phyloP scores from a whole-genome alignment of 2,888 invertebrate species.

The Caenorhabditis angaria region DNA sequence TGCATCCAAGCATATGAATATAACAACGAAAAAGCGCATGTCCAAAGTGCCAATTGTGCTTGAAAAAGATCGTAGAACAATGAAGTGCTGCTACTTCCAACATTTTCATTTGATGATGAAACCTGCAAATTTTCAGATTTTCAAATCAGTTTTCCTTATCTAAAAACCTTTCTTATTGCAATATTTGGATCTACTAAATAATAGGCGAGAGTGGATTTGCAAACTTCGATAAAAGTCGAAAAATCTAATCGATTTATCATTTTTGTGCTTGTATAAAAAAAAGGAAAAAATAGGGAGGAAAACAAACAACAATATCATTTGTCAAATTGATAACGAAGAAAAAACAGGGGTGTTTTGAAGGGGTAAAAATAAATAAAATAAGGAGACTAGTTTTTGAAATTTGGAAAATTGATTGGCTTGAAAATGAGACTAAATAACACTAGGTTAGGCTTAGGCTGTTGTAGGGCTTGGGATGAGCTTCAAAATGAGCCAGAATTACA shows the following conservation, averaged over 20 bases:
- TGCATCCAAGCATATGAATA: constrained; percentile 71
- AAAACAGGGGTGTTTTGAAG: no score
- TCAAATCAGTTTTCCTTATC: background rate
- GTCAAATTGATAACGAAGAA: no score
- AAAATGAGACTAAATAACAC: no score
- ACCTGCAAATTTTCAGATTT: constrained; percentile 41
- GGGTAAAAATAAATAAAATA: no score
- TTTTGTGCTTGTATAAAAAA: background rate
- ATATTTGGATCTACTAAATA: constrained; percentile 8
- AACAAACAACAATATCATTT: background rate
- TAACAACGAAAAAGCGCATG: constrained; percentile 65
- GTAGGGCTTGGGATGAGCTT: no score
- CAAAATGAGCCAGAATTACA: no score
- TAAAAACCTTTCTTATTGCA: background rate
- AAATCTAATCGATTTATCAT: constrained; percentile 24
- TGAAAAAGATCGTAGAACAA: constrained; percentile 60
- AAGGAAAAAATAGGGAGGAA: background rate
- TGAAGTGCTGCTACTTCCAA: no score
- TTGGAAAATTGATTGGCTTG: no score
- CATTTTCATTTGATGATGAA: constrained; percentile 51
- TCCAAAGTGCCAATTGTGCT: constrained; percentile 70
- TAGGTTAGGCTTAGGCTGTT: no score
- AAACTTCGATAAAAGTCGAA: constrained; percentile 25
- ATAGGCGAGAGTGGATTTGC: constrained; percentile 24
- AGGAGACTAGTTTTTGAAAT: no score